These are phyloP conservation scores for Calameuta pallipes DNA, from an alignment of 2,888 invertebrate species.

Conservation along the genomic window DNA sequence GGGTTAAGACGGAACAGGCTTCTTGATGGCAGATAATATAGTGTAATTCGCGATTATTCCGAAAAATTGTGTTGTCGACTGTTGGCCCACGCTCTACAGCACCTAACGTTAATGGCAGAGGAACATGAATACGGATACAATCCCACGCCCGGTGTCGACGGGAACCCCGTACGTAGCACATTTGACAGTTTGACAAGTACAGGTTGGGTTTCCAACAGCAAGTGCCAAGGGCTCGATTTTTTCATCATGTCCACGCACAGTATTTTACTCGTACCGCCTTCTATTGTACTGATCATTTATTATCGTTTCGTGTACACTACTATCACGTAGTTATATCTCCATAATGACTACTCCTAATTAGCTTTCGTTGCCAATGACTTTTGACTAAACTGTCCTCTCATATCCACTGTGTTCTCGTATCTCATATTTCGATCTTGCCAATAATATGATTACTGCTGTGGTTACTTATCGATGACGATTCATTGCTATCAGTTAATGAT, in stretches of 20 bases:
- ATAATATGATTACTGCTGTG: neutral
- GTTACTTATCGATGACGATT: neutral
- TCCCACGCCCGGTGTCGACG: slow-evolving; percentile 61
- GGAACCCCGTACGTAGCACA: slow-evolving; percentile 60
- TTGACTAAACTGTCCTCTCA: neutral
- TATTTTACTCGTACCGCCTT: neutral
- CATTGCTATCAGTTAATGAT: neutral
- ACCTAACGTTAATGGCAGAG: slow-evolving; percentile 64
- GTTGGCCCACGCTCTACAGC: slow-evolving; percentile 35
- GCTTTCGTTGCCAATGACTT: neutral
- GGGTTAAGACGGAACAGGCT: slow-evolving; percentile 63
- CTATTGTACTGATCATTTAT: neutral
- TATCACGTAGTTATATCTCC: neutral
- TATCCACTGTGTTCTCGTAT: neutral
- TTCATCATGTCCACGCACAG: neutral
- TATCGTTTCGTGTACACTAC: neutral
- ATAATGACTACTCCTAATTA: neutral
- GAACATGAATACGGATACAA: slow-evolving; percentile 64
- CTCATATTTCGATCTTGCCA: neutral
- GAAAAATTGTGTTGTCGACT: slow-evolving; percentile 37
- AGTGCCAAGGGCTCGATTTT: slow-evolving; percentile 13
- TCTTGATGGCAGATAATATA: slow-evolving; percentile 59
- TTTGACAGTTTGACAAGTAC: slow-evolving; percentile 56
- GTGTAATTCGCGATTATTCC: slow-evolving; percentile 49
- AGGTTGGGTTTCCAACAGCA: slow-evolving; percentile 45